A percentile compares a stretch with the other conserved stretches of the same genome.
Conservation (phyloP, 2,113 vertebrate species). For the Eonycteris spelaea region DNA sequence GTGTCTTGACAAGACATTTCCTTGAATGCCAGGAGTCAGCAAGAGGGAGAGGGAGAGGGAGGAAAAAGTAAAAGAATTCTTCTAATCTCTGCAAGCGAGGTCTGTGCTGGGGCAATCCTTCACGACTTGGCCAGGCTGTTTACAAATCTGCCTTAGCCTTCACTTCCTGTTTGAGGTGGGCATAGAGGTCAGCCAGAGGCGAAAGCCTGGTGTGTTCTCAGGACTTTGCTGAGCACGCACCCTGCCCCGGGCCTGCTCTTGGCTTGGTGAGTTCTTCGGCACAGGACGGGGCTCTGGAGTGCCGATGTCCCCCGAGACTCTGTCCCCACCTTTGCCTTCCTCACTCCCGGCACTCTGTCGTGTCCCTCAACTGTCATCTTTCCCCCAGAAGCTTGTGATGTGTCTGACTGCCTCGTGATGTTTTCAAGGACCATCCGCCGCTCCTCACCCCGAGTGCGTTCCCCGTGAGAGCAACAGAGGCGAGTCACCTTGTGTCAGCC, state of each 20-base stretch:
- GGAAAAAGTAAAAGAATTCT: not conserved
- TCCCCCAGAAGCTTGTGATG: not conserved
- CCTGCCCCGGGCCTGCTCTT: not conserved
- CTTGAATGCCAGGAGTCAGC: not conserved
- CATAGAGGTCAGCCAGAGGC: not conserved
- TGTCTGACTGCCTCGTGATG: not conserved
- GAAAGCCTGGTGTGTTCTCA: not conserved
- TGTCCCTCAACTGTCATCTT: not conserved
- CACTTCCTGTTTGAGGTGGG: not conserved
- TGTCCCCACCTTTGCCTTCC: not conserved
- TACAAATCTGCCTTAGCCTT: not conserved
- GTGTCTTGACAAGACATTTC: not conserved
- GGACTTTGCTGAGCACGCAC: not conserved
- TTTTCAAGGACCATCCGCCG: not conserved
- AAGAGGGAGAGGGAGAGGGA: not conserved
- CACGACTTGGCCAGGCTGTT: not conserved
- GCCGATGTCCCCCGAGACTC: not conserved
- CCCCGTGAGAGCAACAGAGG: not conserved
- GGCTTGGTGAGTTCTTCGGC: rapidly evolving
- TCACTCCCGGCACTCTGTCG: too few relatives aligned
- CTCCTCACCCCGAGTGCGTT: not conserved
- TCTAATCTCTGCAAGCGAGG: too few relatives aligned
- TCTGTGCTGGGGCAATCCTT: not conserved
- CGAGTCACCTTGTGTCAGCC: not conserved
- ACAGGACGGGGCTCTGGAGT: rapidly evolving